phyloP scores from a whole-genome alignment of 2,888 invertebrate species.

The Punctoribates punctum region DNA sequence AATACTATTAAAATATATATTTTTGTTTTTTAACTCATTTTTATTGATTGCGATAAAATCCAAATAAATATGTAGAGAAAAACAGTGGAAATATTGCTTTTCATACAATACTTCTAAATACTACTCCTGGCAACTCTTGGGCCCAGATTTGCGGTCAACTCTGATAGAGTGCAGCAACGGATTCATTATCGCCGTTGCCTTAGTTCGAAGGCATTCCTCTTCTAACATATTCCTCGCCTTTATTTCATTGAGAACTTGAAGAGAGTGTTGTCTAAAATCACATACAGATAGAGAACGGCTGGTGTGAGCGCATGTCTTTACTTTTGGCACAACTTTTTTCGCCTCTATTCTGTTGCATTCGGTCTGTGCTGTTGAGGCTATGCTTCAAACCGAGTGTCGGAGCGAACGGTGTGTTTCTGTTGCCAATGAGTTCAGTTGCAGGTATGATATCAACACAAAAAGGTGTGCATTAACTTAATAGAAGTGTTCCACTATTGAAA shows the following conservation, averaged over 20 bases:
- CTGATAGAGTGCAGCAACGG: conserved; percentile 17
- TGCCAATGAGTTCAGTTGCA: neutral
- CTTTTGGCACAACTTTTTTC: neutral
- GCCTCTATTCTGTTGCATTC: neutral
- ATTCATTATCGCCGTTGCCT: neutral
- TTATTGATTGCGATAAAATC: neutral
- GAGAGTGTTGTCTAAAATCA: neutral
- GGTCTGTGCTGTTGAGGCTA: neutral
- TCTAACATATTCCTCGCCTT: too few species aligned
- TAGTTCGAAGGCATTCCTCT: neutral
- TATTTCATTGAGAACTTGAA: neutral
- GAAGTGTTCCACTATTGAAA: neutral
- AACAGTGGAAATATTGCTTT: neutral
- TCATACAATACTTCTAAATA: neutral
- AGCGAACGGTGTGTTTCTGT: neutral
- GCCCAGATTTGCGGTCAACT: neutral
- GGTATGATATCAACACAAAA: conserved; percentile 9
- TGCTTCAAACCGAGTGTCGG: neutral
- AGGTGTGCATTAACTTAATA: neutral
- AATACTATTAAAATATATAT: neutral
- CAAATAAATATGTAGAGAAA: neutral
- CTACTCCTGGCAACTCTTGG: too few species aligned
- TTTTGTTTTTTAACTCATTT: neutral
- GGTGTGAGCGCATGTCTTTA: conserved; percentile 1
- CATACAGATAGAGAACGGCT: neutral